Evolutionary conservation across 2,797 vertebrate species (phyloP), one percentile per base, ranked within the genome.

Genomic region (Rhinella marina): DNA sequence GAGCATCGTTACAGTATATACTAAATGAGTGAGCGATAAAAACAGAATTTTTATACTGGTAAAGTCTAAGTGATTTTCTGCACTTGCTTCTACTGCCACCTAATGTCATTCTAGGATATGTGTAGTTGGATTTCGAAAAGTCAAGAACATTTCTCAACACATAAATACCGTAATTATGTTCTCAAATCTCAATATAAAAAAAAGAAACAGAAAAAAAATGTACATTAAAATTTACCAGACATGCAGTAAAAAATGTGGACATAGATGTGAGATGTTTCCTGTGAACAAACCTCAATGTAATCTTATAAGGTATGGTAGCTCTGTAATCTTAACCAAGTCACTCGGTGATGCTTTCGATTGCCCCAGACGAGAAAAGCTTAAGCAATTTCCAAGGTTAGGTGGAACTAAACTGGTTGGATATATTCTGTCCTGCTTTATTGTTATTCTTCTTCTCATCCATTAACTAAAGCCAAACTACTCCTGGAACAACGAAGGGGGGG

Each of bases 71-170:
- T 11, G 41, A n/a, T 16, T 25, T 17, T 54, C 73, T 77, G 12
- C 73, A 25, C 19, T 77, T 77, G 73, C 73, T 77, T 77, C 73
- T 77, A 77, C 73, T 77, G 73, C 73, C 73, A 77, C n/a, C 73
- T 77, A 77, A 77, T 54, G 73, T 14, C 73, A 25, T 25, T 32
- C 1, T 2, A 54, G 21, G 23, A 25, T 14, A 77, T 62, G 14
- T 16, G n/a, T 10, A 0, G 9, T 3, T 23, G 72, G 17, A n/a
- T 48, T n/a, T 48, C 7, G 1, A 7, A 13, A 11, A 41, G 32
- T 10, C 11, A 48, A 73, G 32, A 73, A 73, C 0, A 48, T 48
- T 72, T 41, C 2, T 41, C 9, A 29, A 41, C 66, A 16, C 1
- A 23, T 7, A 1, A 8, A 17, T n/a, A n/a, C n/a, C n/a, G n/a